Percentiles rank a stretch among this genome's conserved stretches.
Conservation (phyloP, 2,888 invertebrate species). For the Cremastinae sp. region DNA sequence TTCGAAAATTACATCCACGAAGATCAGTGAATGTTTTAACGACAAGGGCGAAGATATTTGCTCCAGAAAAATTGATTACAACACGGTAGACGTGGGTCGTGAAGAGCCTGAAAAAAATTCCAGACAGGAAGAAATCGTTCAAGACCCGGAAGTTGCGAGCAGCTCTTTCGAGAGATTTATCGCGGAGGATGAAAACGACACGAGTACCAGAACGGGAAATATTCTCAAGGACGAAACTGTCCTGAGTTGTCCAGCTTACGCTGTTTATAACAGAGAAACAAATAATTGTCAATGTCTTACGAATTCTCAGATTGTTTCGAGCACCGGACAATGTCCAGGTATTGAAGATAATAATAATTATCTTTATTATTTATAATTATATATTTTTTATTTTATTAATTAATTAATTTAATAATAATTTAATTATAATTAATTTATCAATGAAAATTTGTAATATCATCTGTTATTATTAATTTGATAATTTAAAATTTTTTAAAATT, state of each 20-base stretch:
- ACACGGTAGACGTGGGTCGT: conserved; percentile 31
- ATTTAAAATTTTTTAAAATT: too few relatives aligned
- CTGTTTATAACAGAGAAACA: conserved; percentile 39
- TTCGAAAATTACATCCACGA: conserved; percentile 17
- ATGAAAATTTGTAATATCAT: too few relatives aligned
- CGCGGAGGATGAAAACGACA: conserved; percentile 16
- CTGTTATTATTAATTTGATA: neutral
- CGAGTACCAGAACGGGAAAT: conserved; percentile 7
- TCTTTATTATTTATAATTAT: neutral
- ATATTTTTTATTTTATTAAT: too few relatives aligned
- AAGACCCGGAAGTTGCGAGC: conserved; percentile 26
- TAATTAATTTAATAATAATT: too few relatives aligned
- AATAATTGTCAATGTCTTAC: conserved; percentile 42
- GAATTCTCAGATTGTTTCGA: conserved; percentile 41
- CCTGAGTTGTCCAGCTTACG: conserved; percentile 40
- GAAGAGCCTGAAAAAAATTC: conserved; percentile 10
- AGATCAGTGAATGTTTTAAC: conserved; percentile 12
- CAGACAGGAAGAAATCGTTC: conserved; percentile 15
- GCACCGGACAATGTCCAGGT: conserved; percentile 50
- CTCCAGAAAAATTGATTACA: conserved; percentile 21
- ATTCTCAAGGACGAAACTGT: conserved; percentile 32
- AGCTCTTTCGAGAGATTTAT: conserved; percentile 41
- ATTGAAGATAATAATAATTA: too few relatives aligned
- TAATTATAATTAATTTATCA: too few relatives aligned
- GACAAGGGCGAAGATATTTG: conserved; percentile 37